Conservation (phyloP, 1,140 invertebrate species). For the Drosophila truncata region DNA sequence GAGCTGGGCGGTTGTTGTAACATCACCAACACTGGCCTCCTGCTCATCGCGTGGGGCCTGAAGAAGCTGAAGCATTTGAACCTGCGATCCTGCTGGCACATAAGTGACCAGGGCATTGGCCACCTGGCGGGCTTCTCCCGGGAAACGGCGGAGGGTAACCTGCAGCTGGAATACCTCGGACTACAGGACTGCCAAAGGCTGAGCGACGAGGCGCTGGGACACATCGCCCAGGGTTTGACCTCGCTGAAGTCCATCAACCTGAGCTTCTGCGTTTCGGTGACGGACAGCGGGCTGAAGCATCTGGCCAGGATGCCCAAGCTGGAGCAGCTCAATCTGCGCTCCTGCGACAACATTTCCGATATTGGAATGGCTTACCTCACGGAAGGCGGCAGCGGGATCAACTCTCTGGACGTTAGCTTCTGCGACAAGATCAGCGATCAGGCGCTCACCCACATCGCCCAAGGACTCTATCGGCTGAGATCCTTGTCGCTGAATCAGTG, state of each 20-base stretch:
- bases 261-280: slow-evolving; percentile 97
- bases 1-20: slow-evolving; percentile 96
- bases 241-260: slow-evolving; percentile 93
- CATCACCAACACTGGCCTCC: slow-evolving; percentile 94
- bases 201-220: slow-evolving; percentile 94
- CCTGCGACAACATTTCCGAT: slow-evolving; percentile 97
- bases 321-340: slow-evolving; percentile 94
- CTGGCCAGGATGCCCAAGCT: slow-evolving; percentile 93
- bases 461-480: slow-evolving; percentile 93
- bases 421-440: slow-evolving; percentile 98
- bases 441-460: slow-evolving; percentile 94
- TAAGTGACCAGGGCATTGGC: slow-evolving; percentile 95
- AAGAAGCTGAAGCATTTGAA: slow-evolving; percentile 94
- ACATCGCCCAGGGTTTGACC: slow-evolving; percentile 92
- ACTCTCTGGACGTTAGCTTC: slow-evolving; percentile 95
- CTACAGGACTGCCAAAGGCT: slow-evolving; percentile 97
- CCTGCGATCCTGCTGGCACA: slow-evolving; percentile 95
- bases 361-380: slow-evolving; percentile 96
- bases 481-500: slow-evolving; percentile 95
- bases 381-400: slow-evolving; percentile 92
- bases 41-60: slow-evolving; percentile 94
- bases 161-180: slow-evolving; percentile 92
- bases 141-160: slow-evolving; percentile 89
- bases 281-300: slow-evolving; percentile 95
- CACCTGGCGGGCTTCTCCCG: slow-evolving; percentile 92